These are phyloP conservation scores for Glyphotaelius pellucidus DNA, from an alignment of 2,888 invertebrate genomes.

Conservation along the genomic window DNA sequence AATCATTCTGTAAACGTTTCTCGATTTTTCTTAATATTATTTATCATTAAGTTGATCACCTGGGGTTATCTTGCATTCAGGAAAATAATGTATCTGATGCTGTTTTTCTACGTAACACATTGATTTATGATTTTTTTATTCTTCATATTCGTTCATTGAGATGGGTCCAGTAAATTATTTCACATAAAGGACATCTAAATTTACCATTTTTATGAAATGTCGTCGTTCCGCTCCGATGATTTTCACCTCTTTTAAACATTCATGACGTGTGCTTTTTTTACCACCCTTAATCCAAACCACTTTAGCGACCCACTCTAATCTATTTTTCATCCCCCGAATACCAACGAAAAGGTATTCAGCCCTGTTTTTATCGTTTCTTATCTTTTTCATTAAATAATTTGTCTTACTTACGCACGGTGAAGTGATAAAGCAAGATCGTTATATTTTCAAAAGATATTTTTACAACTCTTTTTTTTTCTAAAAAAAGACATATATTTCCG, in stretches of 20 bases:
- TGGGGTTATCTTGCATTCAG: too few relatives aligned
- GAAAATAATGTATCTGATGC: too few relatives aligned
- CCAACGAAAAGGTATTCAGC: not conserved
- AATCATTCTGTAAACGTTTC: too few relatives aligned
- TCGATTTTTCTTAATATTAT: too few relatives aligned
- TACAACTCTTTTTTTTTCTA: not conserved
- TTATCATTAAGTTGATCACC: too few relatives aligned
- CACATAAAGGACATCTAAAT: not conserved
- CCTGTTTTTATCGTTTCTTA: not conserved
- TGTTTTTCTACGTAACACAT: not conserved
- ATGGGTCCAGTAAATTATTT: not conserved
- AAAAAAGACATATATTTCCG: too few relatives aligned
- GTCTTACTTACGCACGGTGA: not conserved
- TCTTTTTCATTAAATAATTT: not conserved
- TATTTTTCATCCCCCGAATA: slow-evolving; percentile 2
- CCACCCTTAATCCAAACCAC: not conserved
- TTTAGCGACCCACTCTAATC: not conserved
- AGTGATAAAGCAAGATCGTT: not conserved
- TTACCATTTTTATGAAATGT: not conserved
- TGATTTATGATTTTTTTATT: not conserved
- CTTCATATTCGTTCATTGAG: not conserved
- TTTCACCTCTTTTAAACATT: not conserved
- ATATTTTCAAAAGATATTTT: not conserved
- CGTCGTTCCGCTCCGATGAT: not conserved
- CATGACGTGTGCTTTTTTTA: not conserved